A percentile compares a stretch with the other conserved stretches of the same genome.
Conservation (phyloP, 2,888 invertebrate species). For the Patella pellucida region DNA sequence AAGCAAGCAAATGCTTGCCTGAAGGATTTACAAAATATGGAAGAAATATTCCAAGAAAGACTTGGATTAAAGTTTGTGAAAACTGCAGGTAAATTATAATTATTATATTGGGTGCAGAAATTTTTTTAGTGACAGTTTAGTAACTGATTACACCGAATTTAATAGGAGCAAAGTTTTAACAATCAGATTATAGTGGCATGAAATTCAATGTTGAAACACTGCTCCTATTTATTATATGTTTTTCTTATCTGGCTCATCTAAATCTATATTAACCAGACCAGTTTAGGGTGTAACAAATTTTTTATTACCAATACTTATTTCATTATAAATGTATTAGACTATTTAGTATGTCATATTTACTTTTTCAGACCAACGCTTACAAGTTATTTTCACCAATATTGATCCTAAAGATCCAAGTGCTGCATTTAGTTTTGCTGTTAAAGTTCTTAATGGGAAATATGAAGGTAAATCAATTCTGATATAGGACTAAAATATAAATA, state of each 20-base stretch:
- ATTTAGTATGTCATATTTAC: background rate
- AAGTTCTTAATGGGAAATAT: slow-evolving; percentile 50
- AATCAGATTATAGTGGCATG: too few relatives aligned
- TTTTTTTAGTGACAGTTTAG: too few relatives aligned
- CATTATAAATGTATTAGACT: too few relatives aligned
- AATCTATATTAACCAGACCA: too few relatives aligned
- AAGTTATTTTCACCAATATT: slow-evolving; percentile 54
- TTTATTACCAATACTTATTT: too few relatives aligned
- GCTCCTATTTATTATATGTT: too few relatives aligned
- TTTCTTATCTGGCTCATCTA: too few relatives aligned
- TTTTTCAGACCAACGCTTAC: slow-evolving; percentile 50
- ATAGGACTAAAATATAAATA: background rate
- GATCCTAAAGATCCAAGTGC: slow-evolving; percentile 49
- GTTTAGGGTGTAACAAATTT: too few relatives aligned
- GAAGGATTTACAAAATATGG: slow-evolving; percentile 46
- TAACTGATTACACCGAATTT: too few relatives aligned
- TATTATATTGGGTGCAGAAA: too few relatives aligned
- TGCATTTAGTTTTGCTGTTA: slow-evolving; percentile 49
- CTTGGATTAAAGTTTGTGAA: slow-evolving; percentile 52
- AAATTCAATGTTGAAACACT: too few relatives aligned
- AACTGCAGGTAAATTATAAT: slow-evolving; percentile 43
- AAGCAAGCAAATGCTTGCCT: slow-evolving; percentile 37
- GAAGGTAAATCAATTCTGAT: slow-evolving; percentile 41
- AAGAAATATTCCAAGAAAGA: slow-evolving; percentile 39
- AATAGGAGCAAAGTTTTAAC: too few relatives aligned